Evolutionary conservation across 2,797 vertebrate genomes (phyloP), one percentile per base, ranked within the genome.

Genomic region (Danio tinwini): DNA sequence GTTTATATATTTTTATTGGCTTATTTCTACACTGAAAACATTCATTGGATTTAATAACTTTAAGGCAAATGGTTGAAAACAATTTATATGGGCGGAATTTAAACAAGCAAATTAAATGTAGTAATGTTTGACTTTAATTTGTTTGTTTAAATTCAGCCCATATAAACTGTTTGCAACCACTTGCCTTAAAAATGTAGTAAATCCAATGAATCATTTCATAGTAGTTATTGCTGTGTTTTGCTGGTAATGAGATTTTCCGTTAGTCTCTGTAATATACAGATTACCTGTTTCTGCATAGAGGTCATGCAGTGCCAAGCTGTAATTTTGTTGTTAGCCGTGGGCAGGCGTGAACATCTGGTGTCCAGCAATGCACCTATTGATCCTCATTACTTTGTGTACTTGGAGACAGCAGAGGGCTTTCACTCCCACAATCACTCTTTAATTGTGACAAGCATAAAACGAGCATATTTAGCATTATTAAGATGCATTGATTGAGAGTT

Each of bases 391-490:
- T 64, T 42, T 21, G 53, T 37, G 19, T 71, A 50, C 71, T 71
- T 77, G 74, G 88, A 90, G 92, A 93, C 88, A 90, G 92, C 91
- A 89, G 88, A 93, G 88, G 91, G 91, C 91, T 92, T 93, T 92
- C 89, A 88, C 92, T 92, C 91, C 93, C 89, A 91, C 91, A 89
- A 91, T 88, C 85, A 88, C 91, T 94, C 91, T 93, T 89, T 92
- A 92, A 93, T 92, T 90, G 90, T 84, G 90, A 87, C 83, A 82
- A 84, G 86, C 87, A 78, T 87, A 88, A 91, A 92, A 90, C 16
- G 77, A 88, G 81, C 79, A 89, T 80, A 82, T 90, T 92, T 84
- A 61, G 74, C 69, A 76, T 61, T 73, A 70, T 86, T 92, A 92
- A 91, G 17, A 0, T 93, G 92, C 89, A 93, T 91, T 93, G 90